phyloP scores from a whole-genome alignment of 2,888 invertebrate species.

The Acanthosepion pharaonis region DNA sequence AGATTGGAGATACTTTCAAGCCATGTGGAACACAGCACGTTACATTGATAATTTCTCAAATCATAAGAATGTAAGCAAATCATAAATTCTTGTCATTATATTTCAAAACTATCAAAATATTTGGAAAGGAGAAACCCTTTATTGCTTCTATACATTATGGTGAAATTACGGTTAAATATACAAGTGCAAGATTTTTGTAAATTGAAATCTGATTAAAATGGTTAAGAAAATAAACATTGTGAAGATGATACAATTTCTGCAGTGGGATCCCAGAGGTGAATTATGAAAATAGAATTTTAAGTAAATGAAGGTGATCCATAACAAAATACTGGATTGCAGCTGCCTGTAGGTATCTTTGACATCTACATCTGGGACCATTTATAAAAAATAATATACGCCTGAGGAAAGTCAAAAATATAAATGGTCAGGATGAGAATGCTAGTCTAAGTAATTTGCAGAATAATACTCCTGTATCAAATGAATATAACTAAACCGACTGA shows the following conservation, averaged over 20 bases:
- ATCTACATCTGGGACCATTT: too few species aligned
- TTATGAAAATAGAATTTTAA: conserved; percentile 1
- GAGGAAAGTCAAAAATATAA: background rate
- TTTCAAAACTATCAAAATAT: too few species aligned
- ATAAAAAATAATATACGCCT: background rate
- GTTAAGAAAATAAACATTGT: background rate
- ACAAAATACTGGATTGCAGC: background rate
- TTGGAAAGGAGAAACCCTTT: too few species aligned
- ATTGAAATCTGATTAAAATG: too few species aligned
- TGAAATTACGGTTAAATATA: too few species aligned
- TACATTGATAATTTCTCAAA: too few species aligned
- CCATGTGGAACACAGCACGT: too few species aligned
- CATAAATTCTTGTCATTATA: too few species aligned
- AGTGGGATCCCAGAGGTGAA: background rate
- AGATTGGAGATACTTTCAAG: too few species aligned
- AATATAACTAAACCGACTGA: too few species aligned
- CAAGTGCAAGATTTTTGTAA: background rate
- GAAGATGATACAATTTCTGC: background rate
- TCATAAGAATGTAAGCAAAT: too few species aligned
- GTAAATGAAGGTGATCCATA: background rate
- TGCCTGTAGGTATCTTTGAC: background rate
- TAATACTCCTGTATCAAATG: background rate
- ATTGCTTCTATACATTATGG: too few species aligned
- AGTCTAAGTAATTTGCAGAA: background rate
- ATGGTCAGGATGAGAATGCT: background rate